Conservation (phyloP, 2,113 vertebrate species). For the Hydrolagus affinis region DNA sequence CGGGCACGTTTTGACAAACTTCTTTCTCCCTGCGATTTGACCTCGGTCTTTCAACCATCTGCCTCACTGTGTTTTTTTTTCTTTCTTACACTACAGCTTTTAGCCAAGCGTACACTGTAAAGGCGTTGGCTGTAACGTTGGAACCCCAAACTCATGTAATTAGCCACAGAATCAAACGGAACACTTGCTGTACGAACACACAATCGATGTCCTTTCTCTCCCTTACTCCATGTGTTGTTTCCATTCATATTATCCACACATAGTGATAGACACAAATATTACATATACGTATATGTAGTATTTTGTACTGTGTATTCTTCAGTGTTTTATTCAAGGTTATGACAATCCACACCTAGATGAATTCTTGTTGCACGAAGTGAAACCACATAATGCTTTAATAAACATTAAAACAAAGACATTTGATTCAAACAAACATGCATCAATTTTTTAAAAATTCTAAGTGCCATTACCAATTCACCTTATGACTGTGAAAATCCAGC, state of each 20-base stretch:
- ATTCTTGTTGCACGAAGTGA: background rate
- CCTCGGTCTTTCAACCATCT: conserved; percentile 94
- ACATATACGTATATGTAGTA: background rate
- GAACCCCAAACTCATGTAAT: conserved; percentile 17
- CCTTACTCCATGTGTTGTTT: background rate
- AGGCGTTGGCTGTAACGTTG: conserved; percentile 8
- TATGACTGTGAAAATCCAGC: background rate
- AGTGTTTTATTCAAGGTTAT: background rate
- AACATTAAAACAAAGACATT: too few species aligned
- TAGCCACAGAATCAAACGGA: conserved; percentile 2
- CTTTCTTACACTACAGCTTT: conserved; percentile 50
- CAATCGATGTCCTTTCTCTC: background rate
- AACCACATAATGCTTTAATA: background rate
- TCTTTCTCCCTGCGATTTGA: conserved; percentile 94
- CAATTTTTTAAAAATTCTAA: too few species aligned
- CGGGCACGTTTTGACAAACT: conserved; percentile 98
- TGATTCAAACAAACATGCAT: too few species aligned
- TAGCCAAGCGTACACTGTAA: conserved; percentile 43
- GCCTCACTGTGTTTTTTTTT: conserved; percentile 59
- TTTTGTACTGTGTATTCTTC: background rate
- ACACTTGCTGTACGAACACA: background rate
- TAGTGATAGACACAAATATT: background rate
- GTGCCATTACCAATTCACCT: background rate
- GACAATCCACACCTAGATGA: background rate
- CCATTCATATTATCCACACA: background rate